These are phyloP conservation scores for Procambarus virginalis DNA, from an alignment of 1,140 invertebrate genomes.

Conservation along the genomic window DNA sequence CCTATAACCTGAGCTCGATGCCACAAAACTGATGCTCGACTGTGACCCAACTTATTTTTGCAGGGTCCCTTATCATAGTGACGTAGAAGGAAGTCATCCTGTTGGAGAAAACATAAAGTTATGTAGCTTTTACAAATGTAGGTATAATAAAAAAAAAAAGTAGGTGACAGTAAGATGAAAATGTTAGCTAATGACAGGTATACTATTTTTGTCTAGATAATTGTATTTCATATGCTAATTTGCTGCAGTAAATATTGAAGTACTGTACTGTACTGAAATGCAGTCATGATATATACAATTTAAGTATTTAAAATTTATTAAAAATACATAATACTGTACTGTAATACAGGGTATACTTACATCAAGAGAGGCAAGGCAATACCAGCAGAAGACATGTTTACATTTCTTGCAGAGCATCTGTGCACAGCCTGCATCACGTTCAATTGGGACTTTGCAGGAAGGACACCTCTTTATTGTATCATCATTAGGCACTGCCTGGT, in stretches of 20 bases:
- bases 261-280: neutral
- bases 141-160: too few species aligned
- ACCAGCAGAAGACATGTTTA: conserved; percentile 99
- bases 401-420: conserved; percentile 99
- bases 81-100: conserved; percentile 96
- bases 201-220: too few species aligned
- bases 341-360: conserved; percentile 80
- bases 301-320: too few species aligned
- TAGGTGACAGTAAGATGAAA: too few species aligned
- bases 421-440: conserved; percentile 97
- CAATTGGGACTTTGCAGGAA: conserved; percentile 95
- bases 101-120: conserved; percentile 72
- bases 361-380: conserved; percentile 95
- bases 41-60: conserved; percentile 97
- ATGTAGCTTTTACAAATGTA: neutral
- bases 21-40: conserved; percentile 95
- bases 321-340: too few species aligned
- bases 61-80: conserved; percentile 98
- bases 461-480: conserved; percentile 94
- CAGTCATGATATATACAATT: too few species aligned
- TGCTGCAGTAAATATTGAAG: too few species aligned
- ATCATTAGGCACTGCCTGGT: conserved; percentile 73
- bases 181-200: too few species aligned
- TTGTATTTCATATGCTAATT: too few species aligned
- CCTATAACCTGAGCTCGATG: conserved; percentile 96